These are phyloP conservation scores for Acrocyrtus sp. DNA, from an alignment of 2,888 invertebrate species.

Conservation along the genomic window DNA sequence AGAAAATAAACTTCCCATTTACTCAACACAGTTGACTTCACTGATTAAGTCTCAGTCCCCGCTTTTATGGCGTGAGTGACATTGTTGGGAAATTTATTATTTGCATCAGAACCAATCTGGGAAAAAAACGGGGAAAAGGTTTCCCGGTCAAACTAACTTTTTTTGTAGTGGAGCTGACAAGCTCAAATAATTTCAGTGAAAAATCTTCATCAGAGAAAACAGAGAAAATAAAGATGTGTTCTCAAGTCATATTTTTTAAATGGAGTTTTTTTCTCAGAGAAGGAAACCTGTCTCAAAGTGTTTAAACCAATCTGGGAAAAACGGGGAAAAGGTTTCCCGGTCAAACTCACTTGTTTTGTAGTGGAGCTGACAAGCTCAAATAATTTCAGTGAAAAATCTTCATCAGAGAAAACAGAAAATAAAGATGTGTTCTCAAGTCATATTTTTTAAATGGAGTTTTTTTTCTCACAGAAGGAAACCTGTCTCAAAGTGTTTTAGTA, in stretches of 20 bases:
- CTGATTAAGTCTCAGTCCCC: background rate
- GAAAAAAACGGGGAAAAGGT: background rate
- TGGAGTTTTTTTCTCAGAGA: no score
- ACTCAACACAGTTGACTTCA: background rate
- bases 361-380: background rate
- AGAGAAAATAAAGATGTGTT: no score
- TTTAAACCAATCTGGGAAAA: no score
- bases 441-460: no score
- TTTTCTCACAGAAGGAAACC: no score
- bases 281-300: no score
- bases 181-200: background rate
- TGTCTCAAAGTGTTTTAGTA: no score
- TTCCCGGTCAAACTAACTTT: background rate
- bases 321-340: background rate
- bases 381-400: background rate
- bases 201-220: no score
- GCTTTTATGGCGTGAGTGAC: background rate
- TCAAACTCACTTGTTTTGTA: background rate
- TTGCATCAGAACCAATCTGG: no score
- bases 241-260: no score
- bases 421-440: no score
- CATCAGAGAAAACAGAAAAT: no score
- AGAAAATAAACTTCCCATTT: background rate
- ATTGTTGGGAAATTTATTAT: background rate
- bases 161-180: background rate